These are phyloP conservation scores for Planiliza haematocheilus DNA, from an alignment of 2,113 vertebrate species.

Conservation along the genomic window DNA sequence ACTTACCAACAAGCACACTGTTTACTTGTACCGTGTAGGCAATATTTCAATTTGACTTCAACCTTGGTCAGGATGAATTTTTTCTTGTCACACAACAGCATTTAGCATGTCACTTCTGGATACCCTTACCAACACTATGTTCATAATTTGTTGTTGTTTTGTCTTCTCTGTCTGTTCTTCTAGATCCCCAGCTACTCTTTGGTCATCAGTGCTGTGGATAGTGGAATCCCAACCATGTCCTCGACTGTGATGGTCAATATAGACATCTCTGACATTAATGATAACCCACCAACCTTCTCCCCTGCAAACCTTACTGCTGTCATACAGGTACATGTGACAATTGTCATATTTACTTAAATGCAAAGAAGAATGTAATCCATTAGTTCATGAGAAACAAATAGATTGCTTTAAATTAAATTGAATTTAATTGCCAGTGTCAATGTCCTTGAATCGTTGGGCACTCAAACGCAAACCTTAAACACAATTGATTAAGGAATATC, in stretches of 20 bases:
- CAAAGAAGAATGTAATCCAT: neutral
- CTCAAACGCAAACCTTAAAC: too few relatives aligned
- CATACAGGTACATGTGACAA: constrained; percentile 88
- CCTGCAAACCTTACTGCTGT: constrained; percentile 93
- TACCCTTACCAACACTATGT: neutral
- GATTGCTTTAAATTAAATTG: too few relatives aligned
- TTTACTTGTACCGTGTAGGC: too few relatives aligned
- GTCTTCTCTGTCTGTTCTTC: neutral
- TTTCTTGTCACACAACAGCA: too few relatives aligned
- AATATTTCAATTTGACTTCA: too few relatives aligned
- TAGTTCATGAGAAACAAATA: too few relatives aligned
- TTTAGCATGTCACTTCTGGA: too few relatives aligned
- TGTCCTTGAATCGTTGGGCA: too few relatives aligned
- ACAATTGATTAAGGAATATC: too few relatives aligned
- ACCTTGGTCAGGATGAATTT: too few relatives aligned
- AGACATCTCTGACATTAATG: constrained; percentile 95
- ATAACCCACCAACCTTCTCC: constrained; percentile 93
- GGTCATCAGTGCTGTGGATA: constrained; percentile 90
- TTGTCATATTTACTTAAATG: neutral
- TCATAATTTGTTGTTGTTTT: neutral
- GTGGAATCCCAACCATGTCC: constrained; percentile 89
- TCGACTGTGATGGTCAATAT: constrained; percentile 92
- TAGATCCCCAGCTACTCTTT: constrained; percentile 93
- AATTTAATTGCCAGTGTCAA: too few relatives aligned
- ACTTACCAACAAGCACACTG: too few relatives aligned